Conservation (phyloP, 2,113 vertebrate genomes). For the Rattus rattus region DNA sequence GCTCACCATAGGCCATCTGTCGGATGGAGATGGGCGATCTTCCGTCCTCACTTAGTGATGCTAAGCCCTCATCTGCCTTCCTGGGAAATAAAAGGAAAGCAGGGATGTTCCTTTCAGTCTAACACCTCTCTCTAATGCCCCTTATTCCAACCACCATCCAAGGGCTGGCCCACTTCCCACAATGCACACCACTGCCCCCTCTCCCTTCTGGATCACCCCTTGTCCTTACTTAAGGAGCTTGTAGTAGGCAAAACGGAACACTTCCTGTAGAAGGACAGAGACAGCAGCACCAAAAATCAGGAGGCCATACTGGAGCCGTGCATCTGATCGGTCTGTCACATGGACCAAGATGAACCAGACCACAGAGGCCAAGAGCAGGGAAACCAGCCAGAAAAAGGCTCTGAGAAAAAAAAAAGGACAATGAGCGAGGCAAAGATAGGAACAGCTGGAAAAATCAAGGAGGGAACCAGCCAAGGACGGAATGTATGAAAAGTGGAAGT, state of each 20-base stretch:
- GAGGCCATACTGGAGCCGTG: conserved; percentile 84
- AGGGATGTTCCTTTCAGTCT: conserved; percentile 50
- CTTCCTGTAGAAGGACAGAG: conserved; percentile 88
- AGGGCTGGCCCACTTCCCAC: neutral
- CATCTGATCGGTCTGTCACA: conserved; percentile 83
- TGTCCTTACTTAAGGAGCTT: conserved; percentile 87
- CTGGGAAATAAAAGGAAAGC: conserved; percentile 78
- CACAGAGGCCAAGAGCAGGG: conserved; percentile 86
- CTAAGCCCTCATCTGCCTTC: conserved; percentile 88
- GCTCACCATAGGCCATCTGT: conserved; percentile 90
- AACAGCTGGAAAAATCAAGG: neutral
- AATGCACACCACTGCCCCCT: neutral
- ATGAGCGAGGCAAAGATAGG: conserved; percentile 14
- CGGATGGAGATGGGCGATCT: conserved; percentile 86
- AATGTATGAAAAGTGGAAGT: conserved; percentile 55
- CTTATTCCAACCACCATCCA: neutral
- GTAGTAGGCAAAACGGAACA: conserved; percentile 88
- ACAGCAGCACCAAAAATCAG: conserved; percentile 85
- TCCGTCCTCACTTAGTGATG: conserved; percentile 86
- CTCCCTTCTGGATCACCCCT: neutral
- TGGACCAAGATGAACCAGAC: conserved; percentile 86
- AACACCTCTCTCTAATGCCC: neutral
- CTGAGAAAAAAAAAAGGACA: conserved; percentile 65
- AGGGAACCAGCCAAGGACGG: neutral
- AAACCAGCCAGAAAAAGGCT: conserved; percentile 89